These are phyloP conservation scores for Aleadryas rufinucha DNA, from an alignment of 2,113 vertebrate species.

Conservation along the genomic window DNA sequence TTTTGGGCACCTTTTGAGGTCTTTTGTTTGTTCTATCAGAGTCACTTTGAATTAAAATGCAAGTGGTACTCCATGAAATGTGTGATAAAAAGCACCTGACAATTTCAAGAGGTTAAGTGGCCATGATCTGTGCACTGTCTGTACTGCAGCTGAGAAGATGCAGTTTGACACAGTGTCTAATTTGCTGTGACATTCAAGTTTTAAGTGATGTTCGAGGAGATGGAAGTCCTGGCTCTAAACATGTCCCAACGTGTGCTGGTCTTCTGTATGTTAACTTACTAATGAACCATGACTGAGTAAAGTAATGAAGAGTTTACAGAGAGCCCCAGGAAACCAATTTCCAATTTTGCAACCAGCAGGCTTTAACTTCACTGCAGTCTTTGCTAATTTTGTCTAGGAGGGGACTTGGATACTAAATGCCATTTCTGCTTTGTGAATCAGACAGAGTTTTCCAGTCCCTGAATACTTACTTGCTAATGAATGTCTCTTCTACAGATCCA, in stretches of 20 bases:
- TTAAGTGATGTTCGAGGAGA: conserved; percentile 79
- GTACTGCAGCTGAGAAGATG: conserved; percentile 30
- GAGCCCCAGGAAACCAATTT: conserved; percentile 84
- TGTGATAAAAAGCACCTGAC: conserved; percentile 44
- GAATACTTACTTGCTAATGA: conserved; percentile 62
- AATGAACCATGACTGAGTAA: conserved; percentile 85
- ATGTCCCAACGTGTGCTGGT: conserved; percentile 74
- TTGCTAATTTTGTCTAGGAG: conserved; percentile 77
- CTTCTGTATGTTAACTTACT: conserved; percentile 86
- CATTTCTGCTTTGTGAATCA: conserved; percentile 66
- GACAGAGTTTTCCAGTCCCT: conserved; percentile 64
- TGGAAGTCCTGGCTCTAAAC: conserved; percentile 69
- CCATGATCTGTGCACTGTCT: conserved; percentile 38
- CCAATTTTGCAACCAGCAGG: conserved; percentile 83
- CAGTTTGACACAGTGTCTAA: conserved; percentile 68
- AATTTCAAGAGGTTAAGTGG: conserved; percentile 55
- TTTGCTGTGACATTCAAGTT: conserved; percentile 77
- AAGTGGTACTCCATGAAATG: conserved; percentile 18
- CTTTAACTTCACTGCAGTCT: conserved; percentile 73
- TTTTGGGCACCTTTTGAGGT: conserved; percentile 46
- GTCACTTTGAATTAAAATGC: conserved; percentile 56
- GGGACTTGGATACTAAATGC: conserved; percentile 71
- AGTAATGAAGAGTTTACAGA: conserved; percentile 88
- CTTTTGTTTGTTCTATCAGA: conserved; percentile 56
- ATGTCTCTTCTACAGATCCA: conserved; percentile 53